A percentile compares a stretch with the other conserved stretches of the same genome.
These are phyloP conservation scores for Mesoclemmys tuberculata DNA, from an alignment of 2,113 vertebrate genomes.

Conservation along the genomic window DNA sequence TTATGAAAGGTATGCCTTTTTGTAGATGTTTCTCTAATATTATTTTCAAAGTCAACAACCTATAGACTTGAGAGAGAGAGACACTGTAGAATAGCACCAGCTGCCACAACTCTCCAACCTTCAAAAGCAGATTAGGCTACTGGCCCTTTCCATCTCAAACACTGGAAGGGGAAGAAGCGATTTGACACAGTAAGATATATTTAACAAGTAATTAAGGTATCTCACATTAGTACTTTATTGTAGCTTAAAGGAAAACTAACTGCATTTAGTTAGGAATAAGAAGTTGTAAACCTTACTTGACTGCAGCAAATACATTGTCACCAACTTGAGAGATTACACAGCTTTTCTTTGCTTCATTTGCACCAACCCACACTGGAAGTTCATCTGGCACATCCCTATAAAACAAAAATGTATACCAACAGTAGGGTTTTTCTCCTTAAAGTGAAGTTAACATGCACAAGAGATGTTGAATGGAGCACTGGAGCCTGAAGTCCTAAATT, in stretches of 20 bases:
- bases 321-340: conserved; percentile 89
- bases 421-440: conserved; percentile 12
- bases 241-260: background rate
- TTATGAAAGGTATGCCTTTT: background rate
- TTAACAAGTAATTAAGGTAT: background rate
- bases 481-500: background rate
- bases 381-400: conserved; percentile 91
- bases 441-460: background rate
- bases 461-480: background rate
- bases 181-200: background rate
- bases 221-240: background rate
- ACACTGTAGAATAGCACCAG: background rate
- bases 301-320: conserved; percentile 94
- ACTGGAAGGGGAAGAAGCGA: background rate
- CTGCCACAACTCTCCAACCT: background rate
- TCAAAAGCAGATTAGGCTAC: background rate
- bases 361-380: conserved; percentile 90
- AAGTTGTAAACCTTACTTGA: conserved; percentile 86
- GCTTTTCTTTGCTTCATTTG: conserved; percentile 91
- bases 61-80: background rate
- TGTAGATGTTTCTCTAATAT: background rate
- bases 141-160: background rate
- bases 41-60: background rate
- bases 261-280: background rate
- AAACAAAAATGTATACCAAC: conserved; percentile 37